These are phyloP conservation scores for Papilio aristodemus DNA, from an alignment of 1,140 invertebrate genomes.

Conservation along the genomic window DNA sequence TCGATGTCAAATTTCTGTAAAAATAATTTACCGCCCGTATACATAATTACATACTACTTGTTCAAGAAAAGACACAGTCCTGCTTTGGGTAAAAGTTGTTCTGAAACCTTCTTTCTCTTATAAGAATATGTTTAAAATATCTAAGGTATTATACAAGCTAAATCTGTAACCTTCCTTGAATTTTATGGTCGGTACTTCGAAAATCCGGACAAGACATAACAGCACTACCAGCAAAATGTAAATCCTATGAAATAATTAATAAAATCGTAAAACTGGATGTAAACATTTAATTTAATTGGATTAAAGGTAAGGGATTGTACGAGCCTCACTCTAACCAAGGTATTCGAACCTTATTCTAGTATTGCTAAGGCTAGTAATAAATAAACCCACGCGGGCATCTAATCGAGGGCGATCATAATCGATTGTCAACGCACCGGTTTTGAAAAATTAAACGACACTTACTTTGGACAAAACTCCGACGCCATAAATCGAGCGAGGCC, in stretches of 20 bases:
- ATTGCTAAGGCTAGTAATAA: constrained; percentile 27
- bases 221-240: too few species aligned
- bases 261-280: not conserved
- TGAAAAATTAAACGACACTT: constrained; percentile 76
- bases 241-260: not conserved
- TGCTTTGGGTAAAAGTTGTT: not conserved
- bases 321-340: not conserved
- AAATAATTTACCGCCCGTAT: too few species aligned
- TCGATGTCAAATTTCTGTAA: too few species aligned
- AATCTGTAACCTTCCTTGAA: too few species aligned
- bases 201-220: too few species aligned
- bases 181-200: too few species aligned
- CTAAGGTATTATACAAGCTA: not conserved
- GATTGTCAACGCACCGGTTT: constrained; percentile 69
- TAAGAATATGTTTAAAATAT: not conserved
- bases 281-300: constrained; percentile 11
- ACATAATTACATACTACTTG: not conserved
- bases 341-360: not conserved
- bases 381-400: constrained; percentile 45
- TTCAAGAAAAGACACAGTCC: not conserved
- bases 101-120: not conserved
- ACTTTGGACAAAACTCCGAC: constrained; percentile 61
- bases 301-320: not conserved
- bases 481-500: constrained; percentile 66
- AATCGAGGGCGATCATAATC: constrained; percentile 72